Evolutionary conservation across 2,113 vertebrate species (phyloP).

Genomic region (Brachypteracias leptosomus): DNA sequence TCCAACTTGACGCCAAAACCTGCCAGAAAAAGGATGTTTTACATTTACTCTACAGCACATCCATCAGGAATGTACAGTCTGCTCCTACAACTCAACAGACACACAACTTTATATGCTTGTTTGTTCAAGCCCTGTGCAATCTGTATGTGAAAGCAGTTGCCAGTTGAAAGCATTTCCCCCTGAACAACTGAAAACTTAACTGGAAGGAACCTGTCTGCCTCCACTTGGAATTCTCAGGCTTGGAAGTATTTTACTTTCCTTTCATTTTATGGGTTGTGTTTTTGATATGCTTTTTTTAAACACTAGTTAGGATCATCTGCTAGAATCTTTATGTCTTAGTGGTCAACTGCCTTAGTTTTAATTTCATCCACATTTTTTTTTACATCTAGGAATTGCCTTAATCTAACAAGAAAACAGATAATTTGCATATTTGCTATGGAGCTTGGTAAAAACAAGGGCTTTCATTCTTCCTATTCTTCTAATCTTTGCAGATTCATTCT

Average conservation of each 20-base stretch:
- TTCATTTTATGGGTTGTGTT: neutral
- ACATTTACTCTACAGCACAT: neutral
- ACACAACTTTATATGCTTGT: neutral
- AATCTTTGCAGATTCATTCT: neutral
- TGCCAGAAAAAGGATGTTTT: constrained; percentile 20
- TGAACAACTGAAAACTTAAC: neutral
- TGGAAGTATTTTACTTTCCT: neutral
- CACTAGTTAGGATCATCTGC: neutral
- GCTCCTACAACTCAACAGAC: neutral
- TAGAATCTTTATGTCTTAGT: neutral
- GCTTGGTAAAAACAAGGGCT: neutral
- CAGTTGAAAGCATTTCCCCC: neutral
- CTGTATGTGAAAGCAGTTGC: neutral
- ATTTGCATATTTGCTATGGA: neutral
- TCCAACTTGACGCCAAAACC: constrained; percentile 96
- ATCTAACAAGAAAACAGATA: neutral
- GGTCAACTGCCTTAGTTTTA: neutral
- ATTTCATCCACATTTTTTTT: neutral
- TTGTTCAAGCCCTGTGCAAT: neutral
- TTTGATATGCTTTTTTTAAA: neutral
- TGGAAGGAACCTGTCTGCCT: neutral
- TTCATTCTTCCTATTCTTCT: neutral
- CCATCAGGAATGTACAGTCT: neutral
- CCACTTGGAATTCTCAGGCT: neutral
- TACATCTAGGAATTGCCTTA: neutral